Conservation (phyloP, 2,888 invertebrate genomes). For the Nycteola revayana region DNA sequence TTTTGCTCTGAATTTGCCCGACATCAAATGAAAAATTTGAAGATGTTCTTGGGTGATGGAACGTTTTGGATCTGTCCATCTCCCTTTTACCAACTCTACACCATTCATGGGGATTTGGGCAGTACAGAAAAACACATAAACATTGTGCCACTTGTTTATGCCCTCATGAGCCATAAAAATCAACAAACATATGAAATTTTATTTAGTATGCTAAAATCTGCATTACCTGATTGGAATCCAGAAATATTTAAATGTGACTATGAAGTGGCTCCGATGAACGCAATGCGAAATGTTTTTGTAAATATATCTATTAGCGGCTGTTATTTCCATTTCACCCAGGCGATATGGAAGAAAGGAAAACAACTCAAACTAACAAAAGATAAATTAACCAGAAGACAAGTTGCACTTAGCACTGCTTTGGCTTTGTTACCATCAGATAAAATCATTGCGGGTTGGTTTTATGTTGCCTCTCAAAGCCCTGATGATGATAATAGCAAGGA, state of each 20-base stretch:
- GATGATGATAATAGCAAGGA: slow-evolving; percentile 11
- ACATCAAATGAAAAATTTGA: slow-evolving; percentile 8
- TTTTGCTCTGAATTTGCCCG: slow-evolving; percentile 11
- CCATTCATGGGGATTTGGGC: slow-evolving; percentile 20
- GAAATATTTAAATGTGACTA: slow-evolving; percentile 17
- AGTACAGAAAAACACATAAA: slow-evolving; percentile 16
- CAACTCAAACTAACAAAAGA: slow-evolving; percentile 9
- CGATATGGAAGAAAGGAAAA: slow-evolving; percentile 12
- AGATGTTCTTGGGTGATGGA: slow-evolving; percentile 12
- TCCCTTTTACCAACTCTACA: slow-evolving; percentile 17
- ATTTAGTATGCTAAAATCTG: slow-evolving; percentile 14
- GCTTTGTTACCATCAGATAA: slow-evolving; percentile 11
- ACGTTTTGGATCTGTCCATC: slow-evolving; percentile 14
- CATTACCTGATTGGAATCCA: slow-evolving; percentile 23
- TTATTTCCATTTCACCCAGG: slow-evolving; percentile 13
- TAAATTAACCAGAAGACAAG: slow-evolving; percentile 11
- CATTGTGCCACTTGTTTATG: slow-evolving; percentile 18
- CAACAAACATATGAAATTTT: slow-evolving; percentile 14
- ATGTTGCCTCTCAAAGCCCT: slow-evolving; percentile 11
- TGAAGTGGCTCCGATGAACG: slow-evolving; percentile 16
- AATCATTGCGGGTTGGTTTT: slow-evolving; percentile 13
- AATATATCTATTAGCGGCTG: slow-evolving; percentile 10
- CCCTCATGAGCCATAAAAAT: slow-evolving; percentile 15
- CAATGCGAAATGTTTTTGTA: slow-evolving; percentile 11
- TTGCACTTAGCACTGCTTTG: slow-evolving; percentile 10